Evolutionary conservation across 2,888 invertebrate species (phyloP).

Genomic region (Epinotia bilunana): DNA sequence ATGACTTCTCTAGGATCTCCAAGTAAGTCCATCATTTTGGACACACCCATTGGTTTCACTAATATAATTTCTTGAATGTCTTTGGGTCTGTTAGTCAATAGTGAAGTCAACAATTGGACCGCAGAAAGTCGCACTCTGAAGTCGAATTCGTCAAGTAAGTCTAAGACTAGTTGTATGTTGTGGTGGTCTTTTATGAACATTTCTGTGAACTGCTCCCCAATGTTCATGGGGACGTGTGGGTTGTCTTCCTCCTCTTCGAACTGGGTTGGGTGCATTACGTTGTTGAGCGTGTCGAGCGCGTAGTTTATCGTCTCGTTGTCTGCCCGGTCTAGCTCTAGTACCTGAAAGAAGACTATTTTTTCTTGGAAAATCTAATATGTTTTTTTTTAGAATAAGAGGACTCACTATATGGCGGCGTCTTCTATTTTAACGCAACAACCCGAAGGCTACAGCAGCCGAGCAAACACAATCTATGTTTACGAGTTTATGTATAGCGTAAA

Average conservation of each 20-base stretch:
- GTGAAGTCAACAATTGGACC: constrained; percentile 93
- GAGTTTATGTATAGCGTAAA: too few relatives aligned
- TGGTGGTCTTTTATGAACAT: constrained; percentile 97
- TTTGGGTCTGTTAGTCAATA: constrained; percentile 93
- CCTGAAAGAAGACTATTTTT: constrained; percentile 74
- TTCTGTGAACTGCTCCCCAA: constrained; percentile 98
- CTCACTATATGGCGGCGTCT: too few relatives aligned
- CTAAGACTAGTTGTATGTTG: constrained; percentile 91
- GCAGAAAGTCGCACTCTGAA: constrained; percentile 96
- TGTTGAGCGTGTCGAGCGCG: constrained; percentile 95
- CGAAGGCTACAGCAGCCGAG: too few relatives aligned
- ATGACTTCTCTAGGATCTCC: constrained; percentile 97
- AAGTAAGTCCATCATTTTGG: constrained; percentile 98
- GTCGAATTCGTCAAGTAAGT: constrained; percentile 96
- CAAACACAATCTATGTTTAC: too few relatives aligned
- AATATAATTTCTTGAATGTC: constrained; percentile 95
- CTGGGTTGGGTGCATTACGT: constrained; percentile 92
- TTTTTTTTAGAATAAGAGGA: too few relatives aligned
- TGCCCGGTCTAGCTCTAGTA: constrained; percentile 94
- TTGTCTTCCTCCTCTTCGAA: constrained; percentile 93
- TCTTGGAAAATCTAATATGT: not conserved
- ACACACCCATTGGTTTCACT: constrained; percentile 98
- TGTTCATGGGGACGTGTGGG: constrained; percentile 86
- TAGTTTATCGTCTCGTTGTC: constrained; percentile 97
- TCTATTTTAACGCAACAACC: too few relatives aligned